A percentile compares a stretch with the other conserved stretches of the same genome.
phyloP scores from a whole-genome alignment of 2,113 vertebrate species.

The Cyrtonyx montezumae region DNA sequence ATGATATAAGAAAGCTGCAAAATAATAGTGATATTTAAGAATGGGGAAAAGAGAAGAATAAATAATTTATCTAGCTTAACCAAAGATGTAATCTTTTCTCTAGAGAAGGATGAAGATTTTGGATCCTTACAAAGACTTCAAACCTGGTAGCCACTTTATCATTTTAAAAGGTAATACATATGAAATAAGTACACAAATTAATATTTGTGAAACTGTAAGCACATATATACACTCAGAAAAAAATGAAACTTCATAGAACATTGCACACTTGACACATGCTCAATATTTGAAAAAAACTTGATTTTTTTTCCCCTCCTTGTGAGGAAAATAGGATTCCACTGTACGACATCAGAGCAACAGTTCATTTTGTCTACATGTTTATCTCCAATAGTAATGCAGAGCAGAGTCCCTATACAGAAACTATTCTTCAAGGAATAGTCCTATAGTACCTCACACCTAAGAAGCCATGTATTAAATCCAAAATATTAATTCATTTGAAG shows the following conservation, averaged over 20 bases:
- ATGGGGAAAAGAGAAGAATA: background rate
- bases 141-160: background rate
- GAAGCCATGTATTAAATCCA: background rate
- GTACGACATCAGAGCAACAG: background rate
- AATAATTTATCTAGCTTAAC: background rate
- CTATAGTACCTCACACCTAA: background rate
- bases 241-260: background rate
- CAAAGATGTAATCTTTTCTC: background rate
- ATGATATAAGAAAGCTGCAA: background rate
- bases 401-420: background rate
- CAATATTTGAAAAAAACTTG: background rate
- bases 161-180: background rate
- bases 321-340: background rate
- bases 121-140: background rate
- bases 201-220: background rate
- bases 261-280: fast-evolving
- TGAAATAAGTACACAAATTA: background rate
- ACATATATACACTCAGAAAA: fast-evolving
- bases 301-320: background rate
- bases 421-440: background rate
- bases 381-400: background rate
- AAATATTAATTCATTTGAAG: background rate
- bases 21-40: background rate
- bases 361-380: background rate
- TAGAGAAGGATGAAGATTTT: background rate